A percentile compares a stretch with the other conserved stretches of the same genome.
Evolutionary conservation across 2,113 vertebrate species (phyloP).

Genomic region (Theristicus caerulescens): DNA sequence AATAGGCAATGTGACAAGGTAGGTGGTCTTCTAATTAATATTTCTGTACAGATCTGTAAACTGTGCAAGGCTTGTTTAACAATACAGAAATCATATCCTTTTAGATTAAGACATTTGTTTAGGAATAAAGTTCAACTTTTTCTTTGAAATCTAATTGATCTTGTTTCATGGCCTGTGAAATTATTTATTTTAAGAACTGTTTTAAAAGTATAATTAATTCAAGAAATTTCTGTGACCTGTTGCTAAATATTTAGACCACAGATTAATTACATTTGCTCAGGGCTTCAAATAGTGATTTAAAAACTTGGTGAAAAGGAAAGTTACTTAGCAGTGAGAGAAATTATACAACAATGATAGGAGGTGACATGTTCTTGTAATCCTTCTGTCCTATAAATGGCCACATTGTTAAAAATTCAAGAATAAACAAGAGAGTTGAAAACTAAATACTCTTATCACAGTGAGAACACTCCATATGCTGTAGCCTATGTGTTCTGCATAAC

Average conservation of each 20-base stretch:
- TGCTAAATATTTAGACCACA: conserved; percentile 68
- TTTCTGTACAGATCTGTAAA: conserved; percentile 54
- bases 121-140: conserved; percentile 44
- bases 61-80: conserved; percentile 54
- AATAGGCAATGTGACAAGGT: conserved; percentile 28
- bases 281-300: conserved; percentile 24
- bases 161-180: conserved; percentile 25
- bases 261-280: conserved; percentile 23
- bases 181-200: conserved; percentile 46
- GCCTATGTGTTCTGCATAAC: background rate
- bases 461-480: background rate
- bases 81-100: conserved; percentile 18
- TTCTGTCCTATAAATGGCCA: background rate
- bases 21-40: conserved; percentile 68
- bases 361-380: background rate
- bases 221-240: conserved; percentile 8
- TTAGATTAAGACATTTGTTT: conserved; percentile 56
- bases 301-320: background rate
- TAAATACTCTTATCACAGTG: background rate
- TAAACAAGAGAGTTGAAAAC: background rate
- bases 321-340: background rate
- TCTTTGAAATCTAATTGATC: conserved; percentile 46
- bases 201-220: conserved; percentile 38
- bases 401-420: background rate
- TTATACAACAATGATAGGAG: background rate